These are phyloP conservation scores for Zophobas atratus DNA, from an alignment of 1,140 invertebrate genomes.

Conservation along the genomic window DNA sequence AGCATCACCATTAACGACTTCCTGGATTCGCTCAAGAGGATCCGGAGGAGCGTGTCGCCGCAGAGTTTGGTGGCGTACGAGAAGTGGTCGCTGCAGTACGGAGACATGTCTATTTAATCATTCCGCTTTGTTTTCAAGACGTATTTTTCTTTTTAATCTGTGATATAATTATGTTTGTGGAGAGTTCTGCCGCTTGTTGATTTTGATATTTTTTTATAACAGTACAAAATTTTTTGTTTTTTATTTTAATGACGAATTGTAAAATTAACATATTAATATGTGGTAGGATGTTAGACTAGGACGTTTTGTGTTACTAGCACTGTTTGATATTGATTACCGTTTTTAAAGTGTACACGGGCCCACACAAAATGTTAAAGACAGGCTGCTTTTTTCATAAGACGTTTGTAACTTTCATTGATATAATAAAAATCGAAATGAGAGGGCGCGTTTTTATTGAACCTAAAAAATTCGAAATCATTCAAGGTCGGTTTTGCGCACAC, in stretches of 20 bases:
- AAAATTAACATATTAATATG: conserved; percentile 19
- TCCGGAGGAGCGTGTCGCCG: conserved; percentile 91
- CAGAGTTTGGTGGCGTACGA: conserved; percentile 89
- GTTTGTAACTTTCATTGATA: conserved; percentile 52
- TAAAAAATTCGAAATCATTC: too few relatives aligned
- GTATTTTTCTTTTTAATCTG: conserved; percentile 41
- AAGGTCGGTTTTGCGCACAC: too few relatives aligned
- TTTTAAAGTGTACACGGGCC: conserved; percentile 35
- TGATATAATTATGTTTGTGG: conserved; percentile 25
- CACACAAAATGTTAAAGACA: conserved; percentile 47
- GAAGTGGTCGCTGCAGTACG: conserved; percentile 95
- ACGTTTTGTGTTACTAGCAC: conserved; percentile 36
- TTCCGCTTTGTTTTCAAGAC: conserved; percentile 32
- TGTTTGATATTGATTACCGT: conserved; percentile 31
- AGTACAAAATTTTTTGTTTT: conserved; percentile 22
- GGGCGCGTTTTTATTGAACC: too few relatives aligned
- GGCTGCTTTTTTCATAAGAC: conserved; percentile 43
- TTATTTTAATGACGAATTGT: conserved; percentile 8
- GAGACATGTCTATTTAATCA: conserved; percentile 80
- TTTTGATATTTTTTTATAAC: conserved; percentile 20
- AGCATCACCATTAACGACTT: conserved; percentile 93
- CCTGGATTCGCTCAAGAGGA: conserved; percentile 89
- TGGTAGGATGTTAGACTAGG: conserved; percentile 23
- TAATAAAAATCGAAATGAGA: conserved; percentile 49
- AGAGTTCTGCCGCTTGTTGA: conserved; percentile 38